These are phyloP conservation scores for Valencia hispanica DNA, from an alignment of 2,797 vertebrate genomes.

Conservation along the genomic window DNA sequence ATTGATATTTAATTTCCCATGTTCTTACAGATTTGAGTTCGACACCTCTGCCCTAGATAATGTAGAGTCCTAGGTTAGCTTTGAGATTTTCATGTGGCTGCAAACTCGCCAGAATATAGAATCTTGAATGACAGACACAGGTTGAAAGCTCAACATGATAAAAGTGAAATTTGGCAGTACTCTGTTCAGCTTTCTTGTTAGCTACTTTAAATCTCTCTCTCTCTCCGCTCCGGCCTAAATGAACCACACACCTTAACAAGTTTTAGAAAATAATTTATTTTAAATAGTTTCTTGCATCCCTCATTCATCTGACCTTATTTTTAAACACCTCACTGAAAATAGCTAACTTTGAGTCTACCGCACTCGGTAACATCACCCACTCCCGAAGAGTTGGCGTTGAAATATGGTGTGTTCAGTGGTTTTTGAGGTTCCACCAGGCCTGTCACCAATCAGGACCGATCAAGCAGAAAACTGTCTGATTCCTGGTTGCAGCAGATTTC, in stretches of 20 bases:
- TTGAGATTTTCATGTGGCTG: not conserved
- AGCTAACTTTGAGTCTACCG: not conserved
- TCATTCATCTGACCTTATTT: not conserved
- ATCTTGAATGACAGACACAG: too few species aligned
- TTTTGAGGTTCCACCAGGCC: not conserved
- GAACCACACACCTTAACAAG: too few species aligned
- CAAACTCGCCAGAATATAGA: too few species aligned
- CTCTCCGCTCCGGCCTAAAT: too few species aligned
- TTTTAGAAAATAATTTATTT: too few species aligned
- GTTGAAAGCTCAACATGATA: not conserved
- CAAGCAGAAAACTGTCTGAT: not conserved
- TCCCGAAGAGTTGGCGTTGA: not conserved
- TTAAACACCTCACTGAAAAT: not conserved
- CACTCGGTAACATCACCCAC: not conserved
- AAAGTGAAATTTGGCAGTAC: not conserved
- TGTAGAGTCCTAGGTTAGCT: not conserved
- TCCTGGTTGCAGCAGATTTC: not conserved
- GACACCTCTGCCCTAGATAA: not conserved
- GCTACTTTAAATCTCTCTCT: not conserved
- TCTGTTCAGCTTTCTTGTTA: not conserved
- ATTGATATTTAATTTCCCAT: not conserved
- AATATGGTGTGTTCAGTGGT: not conserved
- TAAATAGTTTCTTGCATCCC: too few species aligned
- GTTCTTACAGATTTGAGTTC: not conserved
- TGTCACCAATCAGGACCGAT: not conserved